Evolutionary conservation across 2,113 vertebrate species (phyloP), one percentile per base, ranked within the genome.

Genomic region (Taurulus bubalis): DNA sequence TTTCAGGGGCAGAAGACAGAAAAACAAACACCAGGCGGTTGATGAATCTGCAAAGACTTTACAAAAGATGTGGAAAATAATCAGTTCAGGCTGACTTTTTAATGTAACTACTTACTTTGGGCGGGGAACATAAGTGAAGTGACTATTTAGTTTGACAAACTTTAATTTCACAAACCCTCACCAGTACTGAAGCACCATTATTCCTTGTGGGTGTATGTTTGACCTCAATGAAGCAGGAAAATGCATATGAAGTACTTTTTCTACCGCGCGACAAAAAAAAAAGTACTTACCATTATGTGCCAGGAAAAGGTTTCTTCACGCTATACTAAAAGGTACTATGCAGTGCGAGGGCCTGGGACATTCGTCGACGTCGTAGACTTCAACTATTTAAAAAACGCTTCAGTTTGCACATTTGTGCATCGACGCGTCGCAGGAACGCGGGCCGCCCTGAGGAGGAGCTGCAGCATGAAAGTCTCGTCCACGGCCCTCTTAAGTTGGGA

Each of bases 11-110:
- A 6, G 34, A 45, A 22, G 34, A 4, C 22, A 22, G 47, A 42
- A 65, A 22, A 30, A 51, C 22, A 59, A 28, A 60, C 24, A 66
- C 34, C 18, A 14, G 1, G 6, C 2, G 0, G n/a, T 4, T 22
- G 32, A 51, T 74, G 53, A 66, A 34, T 73, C 47, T 45, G n/a
- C 60, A 24, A 47, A 26, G 47, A 36, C 56, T 55, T 53, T 11
- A 24, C 55, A 15, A 32, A 60, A 60, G 38, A 60, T 51, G 42
- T 26, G 40, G 1, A 47, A 77, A 40, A 45, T 28, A 34, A 76
- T 32, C 6, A 22, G 38, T 58, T 40, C 30, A 36, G 5, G 28
- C 22, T 15, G 1, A 67, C 5, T 66, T 56, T 66, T 8, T 47
- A 67, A 20, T 30, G 40, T 49, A n/a, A 26, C 20, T 8, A 10